Evolutionary conservation across 2,797 vertebrate species (phyloP).

Genomic region (Xenentodon cancila): DNA sequence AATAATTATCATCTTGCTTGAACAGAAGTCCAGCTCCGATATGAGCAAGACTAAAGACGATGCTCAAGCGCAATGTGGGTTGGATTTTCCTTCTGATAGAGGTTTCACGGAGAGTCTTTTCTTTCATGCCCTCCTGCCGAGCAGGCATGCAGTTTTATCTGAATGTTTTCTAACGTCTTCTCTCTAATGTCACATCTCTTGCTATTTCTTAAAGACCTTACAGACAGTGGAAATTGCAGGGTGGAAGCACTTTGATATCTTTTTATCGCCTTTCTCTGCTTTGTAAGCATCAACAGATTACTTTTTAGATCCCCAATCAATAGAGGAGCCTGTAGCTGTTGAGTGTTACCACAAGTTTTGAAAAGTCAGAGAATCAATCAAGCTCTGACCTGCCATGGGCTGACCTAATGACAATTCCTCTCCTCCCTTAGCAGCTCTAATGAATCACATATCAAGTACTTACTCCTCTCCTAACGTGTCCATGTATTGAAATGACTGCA

Average conservation of each 20-base stretch:
- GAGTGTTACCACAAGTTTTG: slow-evolving; percentile 14
- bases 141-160: slow-evolving; percentile 9
- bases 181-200: slow-evolving; percentile 15
- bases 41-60: background rate
- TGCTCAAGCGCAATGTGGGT: background rate
- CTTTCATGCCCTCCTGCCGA: slow-evolving; percentile 1
- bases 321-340: slow-evolving; percentile 12
- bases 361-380: slow-evolving; percentile 12
- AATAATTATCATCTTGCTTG: no score
- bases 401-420: slow-evolving; percentile 16
- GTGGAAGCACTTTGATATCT: slow-evolving; percentile 15
- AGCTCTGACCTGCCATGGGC: slow-evolving; percentile 6
- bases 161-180: slow-evolving; percentile 17
- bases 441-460: background rate
- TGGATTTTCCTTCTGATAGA: background rate
- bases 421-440: slow-evolving; percentile 3
- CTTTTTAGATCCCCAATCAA: slow-evolving; percentile 15
- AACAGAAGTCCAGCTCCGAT: background rate
- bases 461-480: background rate
- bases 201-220: slow-evolving; percentile 27
- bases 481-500: background rate
- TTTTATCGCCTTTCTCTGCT: slow-evolving; percentile 13
- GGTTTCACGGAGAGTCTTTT: background rate
- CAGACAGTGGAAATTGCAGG: slow-evolving; percentile 28
- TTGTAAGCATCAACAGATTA: slow-evolving; percentile 28